Base-by-base conservation (phyloP, 2,888 invertebrate genomes). In the Antheraea assamensis region DNA sequence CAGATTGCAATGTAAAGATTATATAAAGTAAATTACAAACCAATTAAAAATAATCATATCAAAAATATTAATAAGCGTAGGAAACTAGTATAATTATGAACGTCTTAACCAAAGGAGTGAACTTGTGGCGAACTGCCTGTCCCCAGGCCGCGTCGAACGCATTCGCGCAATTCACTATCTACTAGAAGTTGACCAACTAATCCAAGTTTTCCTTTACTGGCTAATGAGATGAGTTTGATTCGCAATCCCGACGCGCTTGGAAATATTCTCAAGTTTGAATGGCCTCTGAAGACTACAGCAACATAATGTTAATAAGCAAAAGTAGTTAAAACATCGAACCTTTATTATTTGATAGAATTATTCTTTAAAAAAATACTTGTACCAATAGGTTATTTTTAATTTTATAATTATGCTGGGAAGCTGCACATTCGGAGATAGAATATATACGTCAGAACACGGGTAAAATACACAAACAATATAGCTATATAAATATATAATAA, bases 181-280 rank as follows among this genome's bases (percentile, higher is more conserved):
- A 82, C 88, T 88, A 83, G 82, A 89, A 93, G 90, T 93, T 92
- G 91, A 88, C 89, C 91, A 93, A 94, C 93, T 94, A 93, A 94
- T 94, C 91, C 93, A 93, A 94, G 93, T 93, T 93, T 93, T 92
- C 92, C 92, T 90, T 89, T 90, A 90, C 92, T 84, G 87, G 87
- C 90, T 93, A 94, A 94, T 93, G 93, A 93, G 92, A 90, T 90
- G 92, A 92, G 92, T 92, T 94, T 92, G 92, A 94, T 93, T 91
- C 88, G 90, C 89, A 92, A 90, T 90, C 88, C 84, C 87, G 78
- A 82, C 85, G 86, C 86, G 80, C 83, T 81, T 80, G 79, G 83
- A 85, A 88, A 87, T 88, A 85, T 83, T 84, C 80, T 80, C 81
- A 84, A 79, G 80, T 79, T 73, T 61, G 73, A 75, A 78, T 77